A percentile compares a stretch with the other conserved stretches of the same genome.
These are phyloP conservation scores for Sycophila sp. DNA, from an alignment of 1,140 invertebrate species.

Conservation along the genomic window DNA sequence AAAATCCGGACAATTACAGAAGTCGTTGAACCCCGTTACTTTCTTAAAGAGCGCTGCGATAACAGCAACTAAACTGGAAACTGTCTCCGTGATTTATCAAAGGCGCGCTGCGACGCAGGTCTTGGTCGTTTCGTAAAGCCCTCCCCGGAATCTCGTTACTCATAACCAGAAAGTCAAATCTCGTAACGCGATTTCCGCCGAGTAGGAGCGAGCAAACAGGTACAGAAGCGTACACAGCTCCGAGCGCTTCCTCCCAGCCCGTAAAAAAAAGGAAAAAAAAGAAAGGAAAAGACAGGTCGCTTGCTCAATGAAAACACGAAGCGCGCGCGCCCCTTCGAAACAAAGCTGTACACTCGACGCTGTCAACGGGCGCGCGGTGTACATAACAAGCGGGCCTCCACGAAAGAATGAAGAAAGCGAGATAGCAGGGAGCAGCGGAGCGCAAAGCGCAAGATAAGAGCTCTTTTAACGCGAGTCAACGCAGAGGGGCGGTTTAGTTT, in stretches of 20 bases:
- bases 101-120: background rate
- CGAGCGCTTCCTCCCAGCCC: background rate
- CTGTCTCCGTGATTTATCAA: background rate
- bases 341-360: background rate
- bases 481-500: conserved; percentile 23
- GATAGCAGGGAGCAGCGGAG: background rate
- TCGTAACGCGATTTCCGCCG: background rate
- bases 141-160: background rate
- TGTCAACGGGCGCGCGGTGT: background rate
- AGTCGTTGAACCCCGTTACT: no score
- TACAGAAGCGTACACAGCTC: background rate
- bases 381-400: background rate
- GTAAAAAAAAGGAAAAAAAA: no score
- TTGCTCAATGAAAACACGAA: conserved; percentile 7
- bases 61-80: no score
- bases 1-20: no score
- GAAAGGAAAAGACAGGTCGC: no score
- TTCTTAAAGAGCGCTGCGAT: no score
- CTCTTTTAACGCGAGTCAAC: no score
- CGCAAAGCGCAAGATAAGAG: background rate
- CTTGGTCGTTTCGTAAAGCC: background rate
- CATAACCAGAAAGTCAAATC: background rate
- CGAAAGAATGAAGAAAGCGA: background rate
- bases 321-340: background rate
- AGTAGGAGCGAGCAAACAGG: background rate